Base-by-base conservation (phyloP, 2,888 invertebrate genomes). In the Cosmia pyralina region DNA sequence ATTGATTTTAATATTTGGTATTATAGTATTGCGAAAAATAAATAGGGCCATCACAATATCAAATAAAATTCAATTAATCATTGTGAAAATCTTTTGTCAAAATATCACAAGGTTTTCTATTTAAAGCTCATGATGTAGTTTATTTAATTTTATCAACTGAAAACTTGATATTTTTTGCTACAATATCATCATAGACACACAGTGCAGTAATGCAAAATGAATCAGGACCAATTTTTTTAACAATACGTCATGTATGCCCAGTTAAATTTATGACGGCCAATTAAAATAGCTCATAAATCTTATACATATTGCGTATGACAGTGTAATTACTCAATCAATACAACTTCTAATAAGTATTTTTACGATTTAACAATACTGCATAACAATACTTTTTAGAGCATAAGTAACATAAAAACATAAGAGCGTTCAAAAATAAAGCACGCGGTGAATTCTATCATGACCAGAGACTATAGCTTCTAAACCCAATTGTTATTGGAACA, bases 271-370 rank as follows among this genome's bases (percentile, higher is more conserved):
- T 69, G 62, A 80, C 44, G 65, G 19, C 28, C 59, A 80, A 77
- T 81, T 81, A 81, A 77, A 80, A 73, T 72, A 44, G 68, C 58
- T 64, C 77, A 53, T 81, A 77, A 81, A 77, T 81, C 77, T 19
- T 64, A 15, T 58, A 68, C 69, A 68, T 60, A 77, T 73, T 64
- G 64, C 48, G 57, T 48, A 60, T 77, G 74, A 77, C 74, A 70
- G 52, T 69, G 22, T 68, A 77, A 81, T 81, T 65, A 77, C 74
- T 77, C 62, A 76, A 80, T 77, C 73, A 48, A 77, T 73, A 65
- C n/a, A 38, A 77, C 63, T 69, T 59, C 60, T 74, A 50, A 67
- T 80, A 63, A 66, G 38, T 55, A 77, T 77, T 81, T 81, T 72
- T 72, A 79, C 77, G 53, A 80, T 72, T 65, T 62, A 53, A 76